A percentile compares a stretch with the other conserved stretches of the same genome.
Conservation (phyloP, 2,113 vertebrate species). For the Eulemur macaco region DNA sequence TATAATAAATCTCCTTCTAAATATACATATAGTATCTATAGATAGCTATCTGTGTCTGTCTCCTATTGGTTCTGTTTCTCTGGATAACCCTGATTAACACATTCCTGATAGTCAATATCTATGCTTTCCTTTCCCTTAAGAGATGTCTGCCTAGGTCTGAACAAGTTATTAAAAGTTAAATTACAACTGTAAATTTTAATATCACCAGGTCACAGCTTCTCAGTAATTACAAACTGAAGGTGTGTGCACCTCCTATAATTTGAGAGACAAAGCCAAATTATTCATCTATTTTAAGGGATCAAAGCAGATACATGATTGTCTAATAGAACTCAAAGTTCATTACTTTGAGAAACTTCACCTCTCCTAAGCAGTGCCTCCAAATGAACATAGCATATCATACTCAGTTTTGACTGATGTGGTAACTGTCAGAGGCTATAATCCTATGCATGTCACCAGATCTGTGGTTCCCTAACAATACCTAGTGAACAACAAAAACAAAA, state of each 20-base stretch:
- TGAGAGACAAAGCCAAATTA: neutral
- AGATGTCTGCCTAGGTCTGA: neutral
- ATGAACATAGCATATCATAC: neutral
- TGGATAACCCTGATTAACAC: neutral
- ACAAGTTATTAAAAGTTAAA: constrained; percentile 22
- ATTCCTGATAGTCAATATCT: neutral
- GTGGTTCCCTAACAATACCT: neutral
- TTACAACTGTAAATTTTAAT: constrained; percentile 5
- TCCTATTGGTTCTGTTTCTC: neutral
- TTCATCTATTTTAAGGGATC: neutral
- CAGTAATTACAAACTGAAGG: neutral
- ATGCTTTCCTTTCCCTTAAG: neutral
- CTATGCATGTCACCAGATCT: neutral
- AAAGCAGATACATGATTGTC: neutral
- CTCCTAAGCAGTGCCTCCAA: neutral
- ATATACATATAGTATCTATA: neutral
- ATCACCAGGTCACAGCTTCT: neutral
- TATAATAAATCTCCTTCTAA: neutral
- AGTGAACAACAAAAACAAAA: neutral
- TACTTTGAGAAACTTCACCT: neutral
- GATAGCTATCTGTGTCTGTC: neutral
- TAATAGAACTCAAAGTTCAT: neutral
- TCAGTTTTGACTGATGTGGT: neutral
- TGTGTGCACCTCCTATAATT: neutral
- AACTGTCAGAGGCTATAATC: neutral